Evolutionary conservation across 2,888 invertebrate species (phyloP).

Genomic region (Nineta flava): DNA sequence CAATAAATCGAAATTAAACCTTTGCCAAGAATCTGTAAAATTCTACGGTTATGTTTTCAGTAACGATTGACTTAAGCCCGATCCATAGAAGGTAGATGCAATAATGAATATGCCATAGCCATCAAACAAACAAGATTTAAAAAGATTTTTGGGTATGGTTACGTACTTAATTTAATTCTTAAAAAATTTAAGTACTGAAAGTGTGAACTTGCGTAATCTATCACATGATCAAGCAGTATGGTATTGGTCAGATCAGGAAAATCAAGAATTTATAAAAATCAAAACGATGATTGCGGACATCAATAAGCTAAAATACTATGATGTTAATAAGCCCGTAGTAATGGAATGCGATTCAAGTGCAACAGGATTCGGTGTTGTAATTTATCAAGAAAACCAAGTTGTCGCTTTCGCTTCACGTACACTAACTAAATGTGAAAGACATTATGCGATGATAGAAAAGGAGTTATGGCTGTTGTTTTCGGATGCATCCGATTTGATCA

Average conservation of each 20-base stretch:
- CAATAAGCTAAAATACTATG: constrained; percentile 6
- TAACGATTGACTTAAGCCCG: neutral
- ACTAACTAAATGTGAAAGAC: neutral
- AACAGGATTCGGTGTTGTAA: neutral
- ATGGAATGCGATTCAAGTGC: neutral
- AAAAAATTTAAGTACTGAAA: constrained; percentile 14
- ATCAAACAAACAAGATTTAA: constrained; percentile 11
- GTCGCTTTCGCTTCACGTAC: neutral
- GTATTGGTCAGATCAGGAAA: constrained; percentile 11
- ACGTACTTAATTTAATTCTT: constrained; percentile 14
- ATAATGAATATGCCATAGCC: constrained; percentile 13
- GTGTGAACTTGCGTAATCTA: constrained; percentile 14
- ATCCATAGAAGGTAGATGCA: constrained; percentile 11
- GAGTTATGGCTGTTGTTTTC: constrained; percentile 12
- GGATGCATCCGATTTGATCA: constrained; percentile 14
- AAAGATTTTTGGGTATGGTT: constrained; percentile 14
- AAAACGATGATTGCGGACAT: constrained; percentile 12
- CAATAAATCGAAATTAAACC: constrained; percentile 12
- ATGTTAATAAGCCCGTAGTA: neutral
- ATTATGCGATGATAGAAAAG: constrained; percentile 7
- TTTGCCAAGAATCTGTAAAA: constrained; percentile 11
- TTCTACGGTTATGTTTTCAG: constrained; percentile 13
- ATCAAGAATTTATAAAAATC: constrained; percentile 12
- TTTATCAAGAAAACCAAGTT: neutral
- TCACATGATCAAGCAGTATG: constrained; percentile 11